Percentiles rank a stretch among this genome's conserved stretches.
These are phyloP conservation scores for Pinna nobilis DNA, from an alignment of 1,140 invertebrate genomes.

Conservation along the genomic window DNA sequence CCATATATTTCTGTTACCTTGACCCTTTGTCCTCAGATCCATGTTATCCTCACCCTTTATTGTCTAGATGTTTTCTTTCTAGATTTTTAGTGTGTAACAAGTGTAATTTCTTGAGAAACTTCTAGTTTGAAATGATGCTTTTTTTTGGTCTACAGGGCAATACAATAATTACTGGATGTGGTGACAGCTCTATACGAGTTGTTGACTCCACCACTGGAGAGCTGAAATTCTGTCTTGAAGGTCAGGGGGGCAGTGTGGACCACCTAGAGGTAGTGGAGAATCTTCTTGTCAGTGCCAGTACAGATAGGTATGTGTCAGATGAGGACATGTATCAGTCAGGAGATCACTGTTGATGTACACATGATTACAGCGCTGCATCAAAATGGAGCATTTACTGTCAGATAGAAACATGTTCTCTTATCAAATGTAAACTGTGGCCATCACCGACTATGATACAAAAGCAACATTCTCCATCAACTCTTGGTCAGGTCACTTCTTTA, in stretches of 20 bases:
- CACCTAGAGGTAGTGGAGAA: slow-evolving; percentile 47
- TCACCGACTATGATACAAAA: too few species aligned
- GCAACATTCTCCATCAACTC: too few species aligned
- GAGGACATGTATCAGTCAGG: neutral
- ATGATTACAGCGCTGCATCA: neutral
- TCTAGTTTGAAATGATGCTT: neutral
- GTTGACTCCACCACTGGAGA: slow-evolving; percentile 51
- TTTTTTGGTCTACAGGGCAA: slow-evolving; percentile 44
- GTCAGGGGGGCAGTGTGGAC: slow-evolving; percentile 59
- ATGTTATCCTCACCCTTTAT: too few species aligned
- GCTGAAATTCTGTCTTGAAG: slow-evolving; percentile 45
- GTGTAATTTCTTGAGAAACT: neutral
- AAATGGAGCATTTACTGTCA: neutral
- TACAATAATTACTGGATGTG: slow-evolving; percentile 59
- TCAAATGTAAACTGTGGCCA: too few species aligned
- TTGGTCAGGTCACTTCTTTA: too few species aligned
- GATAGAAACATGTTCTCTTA: too few species aligned
- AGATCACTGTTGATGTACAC: neutral
- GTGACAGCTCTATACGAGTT: slow-evolving; percentile 58
- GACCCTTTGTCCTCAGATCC: too few species aligned
- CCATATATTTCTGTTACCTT: too few species aligned
- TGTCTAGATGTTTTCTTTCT: neutral
- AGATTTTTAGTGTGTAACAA: neutral
- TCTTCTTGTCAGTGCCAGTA: slow-evolving; percentile 53
- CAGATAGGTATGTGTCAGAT: slow-evolving; percentile 57